Base-by-base conservation (phyloP, 2,113 vertebrate genomes). In the Malurus cyaneus region DNA sequence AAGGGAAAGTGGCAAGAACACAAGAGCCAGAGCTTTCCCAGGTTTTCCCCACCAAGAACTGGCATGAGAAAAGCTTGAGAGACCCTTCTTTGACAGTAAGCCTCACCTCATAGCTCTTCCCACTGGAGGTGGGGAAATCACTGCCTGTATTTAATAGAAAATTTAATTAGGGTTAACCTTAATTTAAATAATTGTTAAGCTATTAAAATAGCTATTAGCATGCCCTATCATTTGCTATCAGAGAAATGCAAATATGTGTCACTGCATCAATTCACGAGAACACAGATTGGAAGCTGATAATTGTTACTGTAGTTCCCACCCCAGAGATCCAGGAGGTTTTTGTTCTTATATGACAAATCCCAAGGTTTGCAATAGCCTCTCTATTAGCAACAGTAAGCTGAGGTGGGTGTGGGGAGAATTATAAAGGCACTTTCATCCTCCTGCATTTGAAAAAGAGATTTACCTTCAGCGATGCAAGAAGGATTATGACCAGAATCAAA, bases 161-260 rank as follows among this genome's bases (percentile, higher is more conserved):
- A 70, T 49, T 19, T 93, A 94, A 86, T 82, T 83, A 92, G 67
- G 52, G 54, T 94, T 89, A 93, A 93, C 60, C 29, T 93, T 74
- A 80, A 88, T 94, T 95, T 65, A 88, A 93, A 80, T 89, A 94
- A 88, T 83, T 92, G 26, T 77, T 91, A 60, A 80, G 65, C 61
- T 80, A 73, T 88, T 91, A 44, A 89, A 91, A 91, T 47, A 94
- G 83, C 69, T 90, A 90, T 88, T 94, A 89, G 19, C 59, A 52
- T 91, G 81, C 62, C 66, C 93, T 91, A 89, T 89, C 88, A 92
- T 94, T 95, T 92, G 70, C 74, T 89, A 70, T 88, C 66, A 91
- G 85, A 88, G 74, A 95, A 93, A 95, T 91, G 94, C 87, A 94
- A 97, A 94, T 94, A 69, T 6, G 12, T 73, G 87, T 86, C 89